These are phyloP conservation scores for Pristionchus entomophagus DNA, from an alignment of 2,888 invertebrate genomes.

Conservation along the genomic window DNA sequence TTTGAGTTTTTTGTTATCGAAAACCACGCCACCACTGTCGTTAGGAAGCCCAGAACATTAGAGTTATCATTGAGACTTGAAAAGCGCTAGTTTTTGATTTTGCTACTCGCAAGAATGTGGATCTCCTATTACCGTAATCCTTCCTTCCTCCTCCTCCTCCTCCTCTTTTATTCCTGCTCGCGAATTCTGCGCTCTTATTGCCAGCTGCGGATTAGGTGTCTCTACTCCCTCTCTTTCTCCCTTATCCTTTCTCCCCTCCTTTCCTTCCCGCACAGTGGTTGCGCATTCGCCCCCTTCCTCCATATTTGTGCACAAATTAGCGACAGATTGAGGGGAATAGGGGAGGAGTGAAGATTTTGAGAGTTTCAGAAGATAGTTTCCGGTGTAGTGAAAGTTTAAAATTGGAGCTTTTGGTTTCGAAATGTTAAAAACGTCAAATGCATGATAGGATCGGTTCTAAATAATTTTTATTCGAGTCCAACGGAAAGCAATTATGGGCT, in stretches of 20 bases:
- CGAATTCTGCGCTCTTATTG: neutral
- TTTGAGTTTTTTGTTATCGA: conserved; percentile 2
- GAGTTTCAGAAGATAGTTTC: neutral
- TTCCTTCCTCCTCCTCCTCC: neutral
- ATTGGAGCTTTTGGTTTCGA: no score
- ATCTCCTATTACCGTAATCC: conserved; percentile 28
- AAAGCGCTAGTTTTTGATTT: no score
- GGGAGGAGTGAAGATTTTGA: neutral
- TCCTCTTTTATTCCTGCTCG: neutral
- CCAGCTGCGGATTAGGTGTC: conserved; percentile 30
- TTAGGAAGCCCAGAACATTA: no score
- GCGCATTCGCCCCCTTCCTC: neutral
- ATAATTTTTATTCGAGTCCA: neutral
- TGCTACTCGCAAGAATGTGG: no score
- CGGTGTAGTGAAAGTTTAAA: no score
- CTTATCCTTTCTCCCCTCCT: neutral
- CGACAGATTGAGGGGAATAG: neutral
- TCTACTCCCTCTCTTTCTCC: conserved; percentile 12
- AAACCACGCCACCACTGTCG: neutral
- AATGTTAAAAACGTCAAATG: no score
- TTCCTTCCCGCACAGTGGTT: neutral
- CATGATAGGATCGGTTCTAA: no score
- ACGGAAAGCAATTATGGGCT: no score
- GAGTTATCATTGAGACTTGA: no score
- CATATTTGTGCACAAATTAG: neutral